Conservation (phyloP, 1,140 invertebrate species). For the Drosophila lacertosa region DNA sequence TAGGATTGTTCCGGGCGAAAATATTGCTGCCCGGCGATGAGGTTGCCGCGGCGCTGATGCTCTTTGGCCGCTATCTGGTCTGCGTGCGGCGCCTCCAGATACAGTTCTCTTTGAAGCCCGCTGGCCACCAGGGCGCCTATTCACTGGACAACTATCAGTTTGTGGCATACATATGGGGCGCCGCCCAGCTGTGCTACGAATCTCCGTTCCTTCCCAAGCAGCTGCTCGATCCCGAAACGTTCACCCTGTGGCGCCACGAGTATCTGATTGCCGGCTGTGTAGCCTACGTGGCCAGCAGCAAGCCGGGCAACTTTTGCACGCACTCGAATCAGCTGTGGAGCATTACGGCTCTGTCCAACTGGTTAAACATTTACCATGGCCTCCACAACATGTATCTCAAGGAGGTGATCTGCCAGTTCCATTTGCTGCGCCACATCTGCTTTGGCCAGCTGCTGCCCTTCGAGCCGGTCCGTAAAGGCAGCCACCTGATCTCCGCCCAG, state of each 20-base stretch:
- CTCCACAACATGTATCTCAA: conserved; percentile 51
- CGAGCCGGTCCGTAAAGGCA: not conserved
- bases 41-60: conserved; percentile 45
- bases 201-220: conserved; percentile 46
- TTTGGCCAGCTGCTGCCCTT: conserved; percentile 58
- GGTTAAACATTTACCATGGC: conserved; percentile 45
- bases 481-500: not conserved
- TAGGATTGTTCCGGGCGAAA: conserved; percentile 35
- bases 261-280: conserved; percentile 45
- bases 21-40: conserved; percentile 40
- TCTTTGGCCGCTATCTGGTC: conserved; percentile 55
- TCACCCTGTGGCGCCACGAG: not conserved
- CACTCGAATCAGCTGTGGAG: conserved; percentile 63
- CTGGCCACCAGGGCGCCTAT: conserved; percentile 43
- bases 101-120: conserved; percentile 32
- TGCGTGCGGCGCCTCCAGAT: conserved; percentile 52
- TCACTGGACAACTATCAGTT: conserved; percentile 63
- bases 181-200: conserved; percentile 49
- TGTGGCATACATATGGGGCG: conserved; percentile 57
- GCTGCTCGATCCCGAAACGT: conserved; percentile 33
- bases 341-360: conserved; percentile 39
- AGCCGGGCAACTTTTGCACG: conserved; percentile 43
- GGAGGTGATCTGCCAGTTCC: conserved; percentile 34
- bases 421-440: conserved; percentile 23
- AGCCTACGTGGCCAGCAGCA: conserved; percentile 19